Evolutionary conservation across 2,113 vertebrate species (phyloP).

Genomic region (Corvus moneduloides): DNA sequence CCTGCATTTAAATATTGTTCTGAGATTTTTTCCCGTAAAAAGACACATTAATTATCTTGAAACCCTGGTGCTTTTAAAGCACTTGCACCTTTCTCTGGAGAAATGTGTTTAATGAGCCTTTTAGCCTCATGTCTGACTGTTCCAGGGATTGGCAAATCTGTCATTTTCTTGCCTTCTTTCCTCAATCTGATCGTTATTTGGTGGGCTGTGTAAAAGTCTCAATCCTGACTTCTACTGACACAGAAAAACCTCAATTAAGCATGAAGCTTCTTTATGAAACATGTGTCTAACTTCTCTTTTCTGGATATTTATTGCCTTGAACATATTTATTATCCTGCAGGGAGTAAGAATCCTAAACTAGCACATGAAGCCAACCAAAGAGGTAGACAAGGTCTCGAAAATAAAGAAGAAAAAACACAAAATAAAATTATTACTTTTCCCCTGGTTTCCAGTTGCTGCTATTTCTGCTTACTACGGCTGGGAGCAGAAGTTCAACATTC

Average conservation of each 20-base stretch:
- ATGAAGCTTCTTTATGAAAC: not conserved
- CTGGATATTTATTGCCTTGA: not conserved
- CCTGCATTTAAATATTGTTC: not conserved
- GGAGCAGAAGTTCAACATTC: not conserved
- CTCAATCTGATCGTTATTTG: not conserved
- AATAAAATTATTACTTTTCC: not conserved
- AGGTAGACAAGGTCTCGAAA: not conserved
- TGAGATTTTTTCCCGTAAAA: not conserved
- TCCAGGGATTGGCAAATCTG: not conserved
- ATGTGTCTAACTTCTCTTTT: not conserved
- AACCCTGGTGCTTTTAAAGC: not conserved
- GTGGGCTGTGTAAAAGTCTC: not conserved
- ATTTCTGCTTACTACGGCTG: not conserved
- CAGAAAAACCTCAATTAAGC: not conserved
- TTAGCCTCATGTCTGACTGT: not conserved
- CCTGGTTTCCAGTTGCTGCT: not conserved
- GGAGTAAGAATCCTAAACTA: not conserved
- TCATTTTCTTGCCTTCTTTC: not conserved
- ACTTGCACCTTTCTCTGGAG: conserved; percentile 4
- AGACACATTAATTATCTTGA: not conserved
- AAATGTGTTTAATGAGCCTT: conserved; percentile 4
- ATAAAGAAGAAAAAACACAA: not conserved
- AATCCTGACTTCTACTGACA: not conserved
- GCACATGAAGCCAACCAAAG: not conserved
- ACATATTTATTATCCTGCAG: not conserved